A percentile compares a stretch with the other conserved stretches of the same genome.
These are phyloP conservation scores for Osmerus eperlanus DNA, from an alignment of 2,113 vertebrate genomes.

Conservation along the genomic window DNA sequence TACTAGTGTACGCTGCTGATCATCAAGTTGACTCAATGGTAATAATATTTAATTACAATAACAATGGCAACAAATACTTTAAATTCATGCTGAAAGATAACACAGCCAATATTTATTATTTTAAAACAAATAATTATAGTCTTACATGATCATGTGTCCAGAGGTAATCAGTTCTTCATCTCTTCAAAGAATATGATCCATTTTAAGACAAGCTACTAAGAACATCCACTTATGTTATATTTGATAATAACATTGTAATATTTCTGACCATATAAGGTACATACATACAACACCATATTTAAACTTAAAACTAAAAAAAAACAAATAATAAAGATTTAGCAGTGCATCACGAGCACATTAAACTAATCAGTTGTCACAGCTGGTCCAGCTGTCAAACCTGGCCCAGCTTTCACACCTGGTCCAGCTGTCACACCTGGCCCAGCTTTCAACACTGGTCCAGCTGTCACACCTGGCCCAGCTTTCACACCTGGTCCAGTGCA, in stretches of 20 bases:
- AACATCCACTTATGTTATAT: not conserved
- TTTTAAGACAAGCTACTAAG: slow-evolving; percentile 39
- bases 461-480: too few species aligned
- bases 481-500: too few species aligned
- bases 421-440: too few species aligned
- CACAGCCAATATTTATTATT: slow-evolving; percentile 59
- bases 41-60: not conserved
- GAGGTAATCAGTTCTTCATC: slow-evolving; percentile 31
- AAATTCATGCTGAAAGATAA: slow-evolving; percentile 62
- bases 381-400: too few species aligned
- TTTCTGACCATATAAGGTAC: too few species aligned
- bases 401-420: too few species aligned
- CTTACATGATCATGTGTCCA: slow-evolving; percentile 44
- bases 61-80: slow-evolving; percentile 21
- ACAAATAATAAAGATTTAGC: slow-evolving; percentile 5
- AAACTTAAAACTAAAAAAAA: not conserved
- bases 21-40: too few species aligned
- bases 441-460: too few species aligned
- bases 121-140: slow-evolving; percentile 63
- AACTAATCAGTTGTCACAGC: too few species aligned
- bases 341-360: not conserved
- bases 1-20: too few species aligned
- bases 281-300: not conserved
- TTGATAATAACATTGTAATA: too few species aligned
- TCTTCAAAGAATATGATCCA: slow-evolving; percentile 30